Evolutionary conservation across 1,140 invertebrate species (phyloP), one percentile per base, ranked within the genome.

Genomic region (Diplogasteroides magnus): DNA sequence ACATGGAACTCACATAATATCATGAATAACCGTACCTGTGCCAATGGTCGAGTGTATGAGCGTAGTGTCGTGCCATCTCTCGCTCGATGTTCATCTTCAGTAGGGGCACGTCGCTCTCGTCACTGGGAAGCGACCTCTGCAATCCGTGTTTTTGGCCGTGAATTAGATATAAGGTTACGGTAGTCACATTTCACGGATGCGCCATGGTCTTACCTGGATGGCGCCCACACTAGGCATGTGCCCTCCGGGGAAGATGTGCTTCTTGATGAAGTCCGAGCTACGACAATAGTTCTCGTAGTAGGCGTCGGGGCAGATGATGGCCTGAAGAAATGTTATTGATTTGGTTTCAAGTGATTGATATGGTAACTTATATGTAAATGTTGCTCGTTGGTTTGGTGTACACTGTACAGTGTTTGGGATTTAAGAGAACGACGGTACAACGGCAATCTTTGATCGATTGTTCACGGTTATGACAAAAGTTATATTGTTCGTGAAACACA

Each of bases 201-300:
- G 6, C 37, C 37, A 48, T 48, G 6, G 37, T 65, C 37, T 6
- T 48, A 48, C 37, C 37, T 48, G 37, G 19, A 48, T 48, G 37
- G 37, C 37, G 37, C 63, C 57, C 37, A 68, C 58, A 6, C 64
- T 76, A 25, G 75, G 75, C 74, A 76, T 67, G 67, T 76, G 74
- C 32, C 75, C 76, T 28, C 76, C 76, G 32, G 76, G 76, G 61
- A 77, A 77, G 60, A 77, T 77, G 72, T 77, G 70, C 68, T 77
- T 77, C 66, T 76, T 77, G 23, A 77, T 77, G 66, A 77, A 77
- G 63, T 77, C 76, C 26, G 65, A 68, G 27, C 70, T 74, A 2
- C 60, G 63, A 37, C 70, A 63, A 60, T 78, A 78, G 27, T 67
- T 58, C 23, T 77, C 76, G 60, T 77, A 77, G 25, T 74, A 65